Evolutionary conservation across 2,113 vertebrate genomes (phyloP).

Genomic region (Herpailurus yagouaroundi): DNA sequence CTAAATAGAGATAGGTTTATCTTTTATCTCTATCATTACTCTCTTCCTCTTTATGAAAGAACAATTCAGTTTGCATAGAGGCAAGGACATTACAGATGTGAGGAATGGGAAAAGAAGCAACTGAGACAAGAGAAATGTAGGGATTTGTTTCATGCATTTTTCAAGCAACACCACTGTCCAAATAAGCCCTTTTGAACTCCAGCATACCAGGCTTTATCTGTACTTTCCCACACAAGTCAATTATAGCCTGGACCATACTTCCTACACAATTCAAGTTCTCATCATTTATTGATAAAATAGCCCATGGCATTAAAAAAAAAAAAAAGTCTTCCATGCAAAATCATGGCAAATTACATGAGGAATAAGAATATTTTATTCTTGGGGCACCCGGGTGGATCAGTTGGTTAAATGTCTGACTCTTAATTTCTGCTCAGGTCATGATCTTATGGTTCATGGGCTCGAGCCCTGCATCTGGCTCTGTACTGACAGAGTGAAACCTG

Average conservation of each 20-base stretch:
- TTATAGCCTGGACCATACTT: neutral
- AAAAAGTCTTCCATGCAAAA: neutral
- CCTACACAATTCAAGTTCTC: neutral
- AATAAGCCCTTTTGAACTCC: neutral
- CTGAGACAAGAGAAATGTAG: neutral
- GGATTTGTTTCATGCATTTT: neutral
- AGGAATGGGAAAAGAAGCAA: neutral
- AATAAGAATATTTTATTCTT: conserved; percentile 8
- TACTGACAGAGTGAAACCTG: too few species aligned
- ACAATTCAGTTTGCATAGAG: neutral
- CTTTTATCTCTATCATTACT: conserved; percentile 32
- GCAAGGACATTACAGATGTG: neutral
- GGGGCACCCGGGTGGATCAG: too few species aligned
- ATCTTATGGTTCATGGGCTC: too few species aligned
- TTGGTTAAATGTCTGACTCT: too few species aligned
- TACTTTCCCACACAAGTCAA: neutral
- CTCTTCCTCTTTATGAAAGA: conserved; percentile 19
- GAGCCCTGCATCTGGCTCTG: too few species aligned
- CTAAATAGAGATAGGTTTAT: neutral
- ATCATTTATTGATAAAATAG: neutral
- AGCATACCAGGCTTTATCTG: neutral
- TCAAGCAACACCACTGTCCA: neutral
- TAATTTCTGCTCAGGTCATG: too few species aligned
- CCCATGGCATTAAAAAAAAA: neutral
- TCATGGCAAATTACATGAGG: neutral